These are phyloP conservation scores for Oscheius sp. DNA, from an alignment of 2,888 invertebrate species.

Conservation along the genomic window DNA sequence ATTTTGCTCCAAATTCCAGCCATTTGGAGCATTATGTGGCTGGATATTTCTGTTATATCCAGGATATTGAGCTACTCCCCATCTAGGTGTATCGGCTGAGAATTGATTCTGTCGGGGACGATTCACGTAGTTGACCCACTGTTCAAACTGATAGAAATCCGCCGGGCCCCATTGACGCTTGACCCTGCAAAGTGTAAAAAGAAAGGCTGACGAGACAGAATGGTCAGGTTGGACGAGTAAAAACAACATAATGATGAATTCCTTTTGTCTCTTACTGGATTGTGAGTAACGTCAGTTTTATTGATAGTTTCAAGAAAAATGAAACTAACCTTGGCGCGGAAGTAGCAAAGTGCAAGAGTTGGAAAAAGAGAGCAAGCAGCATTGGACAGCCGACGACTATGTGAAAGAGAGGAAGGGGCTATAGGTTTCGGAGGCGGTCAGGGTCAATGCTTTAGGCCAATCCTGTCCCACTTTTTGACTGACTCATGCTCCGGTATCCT, in stretches of 20 bases:
- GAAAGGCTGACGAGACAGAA: not conserved
- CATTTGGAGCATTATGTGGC: conserved; percentile 12
- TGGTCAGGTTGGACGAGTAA: too few relatives aligned
- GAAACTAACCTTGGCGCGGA: not conserved
- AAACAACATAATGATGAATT: too few relatives aligned
- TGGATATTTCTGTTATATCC: conserved; percentile 1
- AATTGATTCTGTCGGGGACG: conserved; percentile 6
- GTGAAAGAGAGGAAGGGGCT: conserved; percentile 22
- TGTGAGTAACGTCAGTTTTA: too few relatives aligned
- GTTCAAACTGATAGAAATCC: conserved; percentile 20
- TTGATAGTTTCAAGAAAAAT: not conserved
- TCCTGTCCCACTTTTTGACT: conserved; percentile 15
- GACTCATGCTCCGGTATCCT: conserved; percentile 27
- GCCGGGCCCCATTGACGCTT: conserved; percentile 20
- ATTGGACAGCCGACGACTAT: conserved; percentile 4
- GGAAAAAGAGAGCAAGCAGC: not conserved
- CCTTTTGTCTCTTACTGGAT: too few relatives aligned
- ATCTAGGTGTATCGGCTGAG: not conserved
- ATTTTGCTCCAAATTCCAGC: conserved; percentile 9
- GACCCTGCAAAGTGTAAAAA: conserved; percentile 15
- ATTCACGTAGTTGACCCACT: conserved; percentile 26
- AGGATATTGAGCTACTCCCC: conserved; percentile 13
- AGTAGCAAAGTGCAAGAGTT: not conserved
- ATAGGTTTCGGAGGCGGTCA: conserved; percentile 23
- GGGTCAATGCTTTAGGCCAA: conserved; percentile 26